Conservation (phyloP, 1,140 invertebrate genomes). For the Phortica variegata region DNA sequence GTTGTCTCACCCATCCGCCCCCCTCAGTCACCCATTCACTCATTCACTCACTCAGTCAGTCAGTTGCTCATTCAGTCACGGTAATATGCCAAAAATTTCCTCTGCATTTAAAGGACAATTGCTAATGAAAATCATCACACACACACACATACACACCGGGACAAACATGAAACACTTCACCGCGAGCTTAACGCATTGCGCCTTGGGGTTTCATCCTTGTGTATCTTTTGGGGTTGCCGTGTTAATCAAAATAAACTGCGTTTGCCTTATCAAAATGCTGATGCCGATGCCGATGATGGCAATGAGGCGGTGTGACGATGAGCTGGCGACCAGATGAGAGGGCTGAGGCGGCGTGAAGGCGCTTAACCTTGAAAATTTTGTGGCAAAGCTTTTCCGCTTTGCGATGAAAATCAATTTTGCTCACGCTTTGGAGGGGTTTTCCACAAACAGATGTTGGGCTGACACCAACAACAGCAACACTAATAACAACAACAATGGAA, state of each 20-base stretch:
- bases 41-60: too few relatives aligned
- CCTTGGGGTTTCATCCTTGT: not conserved
- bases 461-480: not conserved
- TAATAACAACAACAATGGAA: too few relatives aligned
- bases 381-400: not conserved
- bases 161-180: too few relatives aligned
- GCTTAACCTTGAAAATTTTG: constrained; percentile 34
- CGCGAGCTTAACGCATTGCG: too few relatives aligned
- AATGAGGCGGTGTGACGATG: not conserved
- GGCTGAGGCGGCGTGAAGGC: too few relatives aligned
- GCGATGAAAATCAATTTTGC: constrained; percentile 40
- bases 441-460: not conserved
- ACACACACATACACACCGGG: too few relatives aligned
- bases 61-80: not conserved
- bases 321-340: not conserved
- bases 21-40: not conserved
- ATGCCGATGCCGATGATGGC: too few relatives aligned
- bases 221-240: constrained; percentile 8
- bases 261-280: too few relatives aligned
- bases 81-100: constrained; percentile 13
- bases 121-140: constrained; percentile 28
- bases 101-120: constrained; percentile 35
- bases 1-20: too few relatives aligned
- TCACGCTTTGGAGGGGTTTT: not conserved
- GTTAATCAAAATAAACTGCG: constrained; percentile 50